These are phyloP conservation scores for Sycon ciliatum DNA, from an alignment of 37 sponge, comb jelly and placozoan species.

Conservation along the genomic window DNA sequence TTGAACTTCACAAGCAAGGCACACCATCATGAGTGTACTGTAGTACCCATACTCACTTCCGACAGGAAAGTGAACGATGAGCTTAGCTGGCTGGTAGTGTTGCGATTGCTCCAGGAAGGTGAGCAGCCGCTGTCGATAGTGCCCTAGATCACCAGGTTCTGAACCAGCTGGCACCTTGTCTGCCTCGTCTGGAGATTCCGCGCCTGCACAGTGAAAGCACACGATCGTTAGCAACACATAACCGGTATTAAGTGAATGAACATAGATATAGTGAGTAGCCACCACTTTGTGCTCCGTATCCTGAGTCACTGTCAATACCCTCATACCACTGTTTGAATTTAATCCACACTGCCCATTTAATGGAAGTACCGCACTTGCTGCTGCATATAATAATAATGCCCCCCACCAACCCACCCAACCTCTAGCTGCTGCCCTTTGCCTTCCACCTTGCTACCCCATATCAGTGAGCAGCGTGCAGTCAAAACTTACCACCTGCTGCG, in stretches of 20 bases:
- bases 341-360: neutral
- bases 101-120: conserved; percentile 53
- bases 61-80: conserved; percentile 54
- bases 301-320: neutral
- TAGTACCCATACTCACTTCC: conserved; percentile 32
- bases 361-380: neutral
- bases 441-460: too few relatives aligned
- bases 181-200: too few relatives aligned
- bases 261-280: neutral
- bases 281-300: neutral
- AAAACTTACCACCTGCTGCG: too few relatives aligned
- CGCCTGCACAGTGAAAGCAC: too few relatives aligned
- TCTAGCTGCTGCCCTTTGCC: too few relatives aligned
- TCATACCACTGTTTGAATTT: conserved; percentile 25
- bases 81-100: conserved; percentile 51
- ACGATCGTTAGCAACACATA: too few relatives aligned
- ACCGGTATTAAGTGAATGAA: neutral
- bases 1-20: neutral
- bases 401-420: too few relatives aligned
- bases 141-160: conserved; percentile 59
- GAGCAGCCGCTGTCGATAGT: conserved; percentile 48
- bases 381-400: too few relatives aligned
- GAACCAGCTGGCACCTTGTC: conserved; percentile 48
- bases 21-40: neutral
- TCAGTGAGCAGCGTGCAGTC: too few relatives aligned